A percentile compares a stretch with the other conserved stretches of the same genome.
phyloP scores from a whole-genome alignment of 64 coral and sea anemone genomes.

The Stichodactyla mertensii region DNA sequence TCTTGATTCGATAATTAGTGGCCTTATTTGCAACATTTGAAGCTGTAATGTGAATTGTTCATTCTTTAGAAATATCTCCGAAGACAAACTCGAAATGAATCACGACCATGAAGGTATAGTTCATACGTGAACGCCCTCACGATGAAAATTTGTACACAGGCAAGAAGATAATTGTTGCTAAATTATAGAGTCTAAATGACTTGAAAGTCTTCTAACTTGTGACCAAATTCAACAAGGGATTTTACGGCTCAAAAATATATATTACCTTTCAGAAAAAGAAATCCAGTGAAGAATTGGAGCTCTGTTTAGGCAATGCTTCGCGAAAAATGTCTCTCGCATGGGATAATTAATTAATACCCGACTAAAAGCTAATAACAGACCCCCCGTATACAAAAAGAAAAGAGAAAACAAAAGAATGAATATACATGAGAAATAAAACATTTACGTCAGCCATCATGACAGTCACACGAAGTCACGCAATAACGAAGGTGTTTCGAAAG shows the following conservation, averaged over 20 bases:
- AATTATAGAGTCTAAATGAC: neutral
- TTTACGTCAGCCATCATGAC: neutral
- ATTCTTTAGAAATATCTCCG: too few species aligned
- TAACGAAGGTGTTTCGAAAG: neutral
- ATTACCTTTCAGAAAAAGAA: neutral
- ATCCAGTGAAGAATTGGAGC: neutral
- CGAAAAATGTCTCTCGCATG: neutral
- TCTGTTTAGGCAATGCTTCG: neutral
- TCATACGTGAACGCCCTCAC: neutral
- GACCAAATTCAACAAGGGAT: neutral
- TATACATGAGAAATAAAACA: neutral
- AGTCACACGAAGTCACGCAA: neutral
- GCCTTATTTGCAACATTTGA: neutral
- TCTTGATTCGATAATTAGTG: neutral
- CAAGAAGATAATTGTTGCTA: neutral
- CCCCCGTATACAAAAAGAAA: neutral
- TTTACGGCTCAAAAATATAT: neutral
- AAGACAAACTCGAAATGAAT: neutral
- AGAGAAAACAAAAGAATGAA: slow-evolving; percentile 3
- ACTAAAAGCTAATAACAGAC: neutral
- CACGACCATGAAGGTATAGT: neutral
- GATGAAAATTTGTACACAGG: neutral
- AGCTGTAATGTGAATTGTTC: too few species aligned
- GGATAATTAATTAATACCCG: neutral
- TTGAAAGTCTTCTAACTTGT: neutral